A percentile compares a stretch with the other conserved stretches of the same genome.
phyloP scores from a whole-genome alignment of 2,888 invertebrate species.

The Ceramica pisi region DNA sequence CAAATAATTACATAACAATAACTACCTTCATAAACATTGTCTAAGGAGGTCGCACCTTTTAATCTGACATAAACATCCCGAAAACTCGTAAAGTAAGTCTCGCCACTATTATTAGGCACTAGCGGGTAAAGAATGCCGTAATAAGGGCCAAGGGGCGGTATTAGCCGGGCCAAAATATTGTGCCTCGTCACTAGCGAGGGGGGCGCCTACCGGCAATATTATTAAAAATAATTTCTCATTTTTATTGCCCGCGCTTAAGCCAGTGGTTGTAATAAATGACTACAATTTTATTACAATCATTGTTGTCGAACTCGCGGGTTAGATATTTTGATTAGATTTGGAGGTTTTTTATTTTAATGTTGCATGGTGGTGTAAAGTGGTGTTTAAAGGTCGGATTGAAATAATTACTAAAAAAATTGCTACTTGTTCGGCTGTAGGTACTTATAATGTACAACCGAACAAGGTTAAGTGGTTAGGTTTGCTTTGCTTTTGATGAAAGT shows the following conservation, averaged over 20 bases:
- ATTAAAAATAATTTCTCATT: slow-evolving; percentile 91
- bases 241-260: slow-evolving; percentile 85
- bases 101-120: slow-evolving; percentile 83
- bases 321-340: slow-evolving; percentile 21
- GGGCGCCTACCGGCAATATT: slow-evolving; percentile 78
- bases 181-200: slow-evolving; percentile 78
- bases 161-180: slow-evolving; percentile 83
- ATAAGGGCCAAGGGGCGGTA: slow-evolving; percentile 82
- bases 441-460: too few species aligned
- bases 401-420: not conserved
- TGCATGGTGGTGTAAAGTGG: too few species aligned
- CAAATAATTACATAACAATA: slow-evolving; percentile 16
- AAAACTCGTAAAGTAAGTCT: slow-evolving; percentile 85
- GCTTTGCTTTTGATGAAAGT: too few species aligned
- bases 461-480: too few species aligned
- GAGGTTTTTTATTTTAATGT: slow-evolving; percentile 17
- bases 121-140: slow-evolving; percentile 84
- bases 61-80: slow-evolving; percentile 79
- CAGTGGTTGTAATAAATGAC: slow-evolving; percentile 83
- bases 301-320: slow-evolving; percentile 42
- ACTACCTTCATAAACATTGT: slow-evolving; percentile 55
- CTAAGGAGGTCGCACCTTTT: slow-evolving; percentile 66
- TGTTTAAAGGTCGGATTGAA: not conserved
- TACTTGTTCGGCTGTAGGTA: not conserved
- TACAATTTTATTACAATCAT: slow-evolving; percentile 69